Base-by-base conservation (phyloP, 2,888 invertebrate species). In the Cerastis rubricosa region DNA sequence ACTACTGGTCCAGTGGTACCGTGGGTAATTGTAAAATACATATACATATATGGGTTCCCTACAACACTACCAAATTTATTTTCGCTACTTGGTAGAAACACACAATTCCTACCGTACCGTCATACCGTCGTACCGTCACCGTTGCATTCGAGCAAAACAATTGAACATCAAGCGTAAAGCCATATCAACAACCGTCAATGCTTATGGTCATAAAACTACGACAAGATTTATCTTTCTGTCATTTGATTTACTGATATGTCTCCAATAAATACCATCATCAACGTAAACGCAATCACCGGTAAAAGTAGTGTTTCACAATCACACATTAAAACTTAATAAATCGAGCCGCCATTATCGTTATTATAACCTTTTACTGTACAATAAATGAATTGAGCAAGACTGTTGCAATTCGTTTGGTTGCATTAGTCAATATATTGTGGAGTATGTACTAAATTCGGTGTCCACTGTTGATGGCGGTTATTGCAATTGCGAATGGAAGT, bases 251-350 rank as follows among this genome's bases (percentile, higher is more conserved):
- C 57, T 22, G 22, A 72, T 64, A 71, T 49, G 25, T 59, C 12
- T 65, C 49, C 43, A 51, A 57, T 79, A 51, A 65, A 35, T 40
- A 5, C 22, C n/a, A 40, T 59, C 35, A 47, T 66, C 35, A 78
- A 77, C 40, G 40, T 11, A 19, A 76, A 54, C 14, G 72, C 72
- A 82, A 77, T 82, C 54, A n/a, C 45, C 14, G 61, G 51, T 61
- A 78, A 77, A 69, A 72, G 47, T 43, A n/a, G 35, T 78, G 35
- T 78, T 78, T 82, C 78, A 65, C 43, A 81, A 81, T 70, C 0
- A 40, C 14, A 69, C 22, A 78, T 78, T 82, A 81, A 69, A 72
- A 72, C 35, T 69, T 66, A 82, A 76, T 77, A 81, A 82, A 81
- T 59, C 66, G 35, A 67, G 59, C 1, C 72, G 6, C 69, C 25